Base-by-base conservation (phyloP, 1,140 invertebrate species). In the Heliothis subflexa region DNA sequence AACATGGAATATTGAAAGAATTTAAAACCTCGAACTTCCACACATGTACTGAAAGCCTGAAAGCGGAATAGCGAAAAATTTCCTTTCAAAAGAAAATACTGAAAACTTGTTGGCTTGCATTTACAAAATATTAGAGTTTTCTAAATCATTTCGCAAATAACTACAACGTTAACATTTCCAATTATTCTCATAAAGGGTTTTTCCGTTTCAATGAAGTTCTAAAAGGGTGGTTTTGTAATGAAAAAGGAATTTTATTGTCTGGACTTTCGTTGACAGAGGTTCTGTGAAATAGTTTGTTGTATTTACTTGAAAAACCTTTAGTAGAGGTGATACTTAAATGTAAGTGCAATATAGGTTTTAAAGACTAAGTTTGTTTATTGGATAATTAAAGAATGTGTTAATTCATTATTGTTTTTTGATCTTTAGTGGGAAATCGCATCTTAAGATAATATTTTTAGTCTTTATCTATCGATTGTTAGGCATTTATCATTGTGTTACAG, bases 121-220 rank as follows among this genome's bases (percentile, higher is more conserved):
- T 59, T 59, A 59, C 21, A 59, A 59, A 59, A 59, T 28, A 59
- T 59, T 59, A 25, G 21, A 59, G 55, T 25, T 59, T 59, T 13
- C 12, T 14, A 13, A 3, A 40, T 40, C 4, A 40, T 40, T 40
- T 40, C 3, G 33, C 33, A 40, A 28, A 13, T 25, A 28, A 28
- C 10, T 11, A 28, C 21, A 28, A 13, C 12, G 21, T 12, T 59
- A 59, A 40, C 25, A 59, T 59, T 59, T 25, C 12, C 55, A 59
- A 59, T 21, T 55, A 59, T 59, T 28, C 13, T 59, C 3, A 25
- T 25, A 4, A 59, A 28, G 21, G 55, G 21, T 25, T 59, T 40
- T 59, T 21, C 18, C 54, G 54, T 57, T 57, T 57, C 21, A 9
- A 55, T 18, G 7, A 9, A 16, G 54, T 9, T 9, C 18, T 25